phyloP scores from a whole-genome alignment of 2,113 vertebrate species.

The Micromys minutus region DNA sequence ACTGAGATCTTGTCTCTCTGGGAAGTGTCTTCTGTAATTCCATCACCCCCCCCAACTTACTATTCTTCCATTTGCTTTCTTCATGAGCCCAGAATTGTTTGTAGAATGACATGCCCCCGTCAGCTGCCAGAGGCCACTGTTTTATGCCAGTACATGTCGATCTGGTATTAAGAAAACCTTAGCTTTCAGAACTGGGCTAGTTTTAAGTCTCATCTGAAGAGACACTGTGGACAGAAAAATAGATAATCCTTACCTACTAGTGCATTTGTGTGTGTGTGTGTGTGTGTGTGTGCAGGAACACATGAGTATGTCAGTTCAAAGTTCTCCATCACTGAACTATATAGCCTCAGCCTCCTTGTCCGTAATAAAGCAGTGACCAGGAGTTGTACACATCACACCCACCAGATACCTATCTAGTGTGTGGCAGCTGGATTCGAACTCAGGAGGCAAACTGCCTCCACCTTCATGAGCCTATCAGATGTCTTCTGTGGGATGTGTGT shows the following conservation, averaged over 20 bases:
- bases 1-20: slow-evolving; percentile 15
- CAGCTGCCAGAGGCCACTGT: fast-evolving
- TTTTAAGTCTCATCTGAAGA: neutral
- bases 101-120: neutral
- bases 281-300: no score
- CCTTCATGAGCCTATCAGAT: no score
- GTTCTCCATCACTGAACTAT: neutral
- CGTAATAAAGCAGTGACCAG: neutral
- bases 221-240: neutral
- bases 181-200: neutral
- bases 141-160: neutral
- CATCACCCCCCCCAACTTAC: neutral
- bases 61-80: neutral
- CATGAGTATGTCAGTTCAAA: neutral
- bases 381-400: neutral
- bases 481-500: neutral
- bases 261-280: no score
- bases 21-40: slow-evolving; percentile 48
- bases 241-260: no score
- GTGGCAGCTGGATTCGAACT: neutral
- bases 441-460: neutral
- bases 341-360: neutral
- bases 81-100: neutral
- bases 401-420: neutral
- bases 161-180: neutral